A percentile compares a stretch with the other conserved stretches of the same genome.
Evolutionary conservation across 2,888 invertebrate genomes (phyloP).

Genomic region (Meghimatium bilineatum): DNA sequence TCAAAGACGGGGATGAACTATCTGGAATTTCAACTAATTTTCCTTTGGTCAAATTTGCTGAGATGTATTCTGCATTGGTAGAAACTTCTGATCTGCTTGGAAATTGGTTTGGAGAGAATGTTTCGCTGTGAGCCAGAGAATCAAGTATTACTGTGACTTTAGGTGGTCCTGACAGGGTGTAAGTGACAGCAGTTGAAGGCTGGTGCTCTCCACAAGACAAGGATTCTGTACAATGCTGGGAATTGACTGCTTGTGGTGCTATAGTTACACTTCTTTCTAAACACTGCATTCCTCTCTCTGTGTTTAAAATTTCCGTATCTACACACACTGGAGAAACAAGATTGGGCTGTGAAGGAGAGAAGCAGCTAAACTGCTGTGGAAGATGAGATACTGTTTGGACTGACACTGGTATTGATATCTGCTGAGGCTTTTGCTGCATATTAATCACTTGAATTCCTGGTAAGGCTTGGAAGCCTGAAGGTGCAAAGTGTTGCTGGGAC

Average conservation of each 20-base stretch:
- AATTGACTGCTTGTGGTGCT: background rate
- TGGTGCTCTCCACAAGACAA: constrained; percentile 5
- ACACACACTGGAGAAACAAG: constrained; percentile 19
- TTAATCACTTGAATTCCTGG: constrained; percentile 44
- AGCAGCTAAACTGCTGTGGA: constrained; percentile 25
- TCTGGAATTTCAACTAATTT: background rate
- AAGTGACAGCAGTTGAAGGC: constrained; percentile 36
- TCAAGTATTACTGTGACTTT: constrained; percentile 48
- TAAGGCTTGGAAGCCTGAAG: constrained; percentile 26
- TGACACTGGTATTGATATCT: constrained; percentile 21
- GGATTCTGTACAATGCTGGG: background rate
- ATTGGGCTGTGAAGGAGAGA: constrained; percentile 19
- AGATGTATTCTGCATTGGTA: background rate
- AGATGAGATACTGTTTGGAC: constrained; percentile 15
- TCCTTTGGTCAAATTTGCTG: background rate
- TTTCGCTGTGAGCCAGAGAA: constrained; percentile 38
- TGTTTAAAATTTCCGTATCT: background rate
- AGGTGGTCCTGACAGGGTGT: constrained; percentile 39
- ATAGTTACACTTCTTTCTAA: background rate
- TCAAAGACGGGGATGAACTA: background rate
- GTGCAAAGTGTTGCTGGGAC: constrained; percentile 35
- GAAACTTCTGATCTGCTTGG: constrained; percentile 26
- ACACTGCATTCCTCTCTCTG: background rate
- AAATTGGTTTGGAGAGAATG: constrained; percentile 41
- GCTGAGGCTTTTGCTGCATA: constrained; percentile 41